phyloP scores from a whole-genome alignment of 2,113 vertebrate species.

The Gila orcuttii region DNA sequence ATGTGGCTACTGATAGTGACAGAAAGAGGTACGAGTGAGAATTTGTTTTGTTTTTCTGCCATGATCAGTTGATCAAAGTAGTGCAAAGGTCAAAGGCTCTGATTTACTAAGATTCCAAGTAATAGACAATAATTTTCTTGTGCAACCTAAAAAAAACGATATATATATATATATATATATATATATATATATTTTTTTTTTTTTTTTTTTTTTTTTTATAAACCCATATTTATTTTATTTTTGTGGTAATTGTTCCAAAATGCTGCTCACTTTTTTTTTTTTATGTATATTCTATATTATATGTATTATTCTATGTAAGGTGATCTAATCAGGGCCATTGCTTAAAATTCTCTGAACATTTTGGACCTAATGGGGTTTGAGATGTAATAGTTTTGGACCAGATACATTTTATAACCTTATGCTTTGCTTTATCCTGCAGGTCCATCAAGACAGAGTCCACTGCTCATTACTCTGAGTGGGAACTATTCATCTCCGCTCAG shows the following conservation, averaged over 20 bases:
- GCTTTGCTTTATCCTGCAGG: constrained; percentile 70
- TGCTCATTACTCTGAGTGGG: constrained; percentile 92
- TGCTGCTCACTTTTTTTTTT: too few species aligned
- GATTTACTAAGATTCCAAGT: background rate
- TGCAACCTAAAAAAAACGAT: background rate
- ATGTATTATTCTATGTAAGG: too few species aligned
- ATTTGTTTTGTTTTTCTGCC: background rate
- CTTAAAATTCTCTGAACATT: too few species aligned
- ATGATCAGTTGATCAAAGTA: background rate
- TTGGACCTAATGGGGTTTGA: too few species aligned
- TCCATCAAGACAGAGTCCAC: constrained; percentile 89
- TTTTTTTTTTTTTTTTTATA: too few species aligned
- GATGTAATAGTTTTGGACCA: background rate
- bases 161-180: too few species aligned
- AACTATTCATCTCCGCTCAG: constrained; percentile 92
- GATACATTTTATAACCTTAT: background rate
- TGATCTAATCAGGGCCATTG: too few species aligned
- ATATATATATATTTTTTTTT: too few species aligned
- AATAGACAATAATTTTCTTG: background rate
- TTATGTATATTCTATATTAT: too few species aligned
- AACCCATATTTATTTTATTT: too few species aligned
- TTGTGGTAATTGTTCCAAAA: too few species aligned
- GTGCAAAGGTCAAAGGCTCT: background rate
- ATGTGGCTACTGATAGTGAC: constrained; percentile 18
- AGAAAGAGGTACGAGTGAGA: background rate